Conservation (phyloP, 2,113 vertebrate species). For the Parus major region DNA sequence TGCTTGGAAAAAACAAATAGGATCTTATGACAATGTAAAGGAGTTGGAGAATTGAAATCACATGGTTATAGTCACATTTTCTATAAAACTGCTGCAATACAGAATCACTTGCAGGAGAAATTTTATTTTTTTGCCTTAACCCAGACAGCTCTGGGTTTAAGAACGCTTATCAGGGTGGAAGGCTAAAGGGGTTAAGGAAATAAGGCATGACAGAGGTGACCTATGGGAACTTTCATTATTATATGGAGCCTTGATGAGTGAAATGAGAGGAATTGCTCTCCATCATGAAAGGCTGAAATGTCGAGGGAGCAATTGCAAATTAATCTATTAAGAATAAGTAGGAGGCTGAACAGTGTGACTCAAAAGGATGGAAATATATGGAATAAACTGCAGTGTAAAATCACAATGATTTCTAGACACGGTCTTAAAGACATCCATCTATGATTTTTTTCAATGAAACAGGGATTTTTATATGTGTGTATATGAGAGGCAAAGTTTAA, state of each 20-base stretch:
- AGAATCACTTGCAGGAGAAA: background rate
- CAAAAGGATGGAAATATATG: constrained; percentile 21
- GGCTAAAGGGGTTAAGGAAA: constrained; percentile 52
- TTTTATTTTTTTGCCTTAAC: constrained; percentile 29
- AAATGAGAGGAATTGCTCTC: constrained; percentile 52
- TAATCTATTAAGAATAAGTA: constrained; percentile 62
- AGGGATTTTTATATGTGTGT: background rate
- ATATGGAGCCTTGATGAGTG: constrained; percentile 43
- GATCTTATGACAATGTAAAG: background rate
- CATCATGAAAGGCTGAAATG: constrained; percentile 51
- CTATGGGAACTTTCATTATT: constrained; percentile 47
- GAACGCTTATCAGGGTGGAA: background rate
- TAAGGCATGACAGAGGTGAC: background rate
- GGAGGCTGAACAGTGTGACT: constrained; percentile 1
- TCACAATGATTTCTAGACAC: background rate
- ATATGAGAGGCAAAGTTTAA: background rate
- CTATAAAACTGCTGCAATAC: background rate
- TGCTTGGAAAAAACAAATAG: background rate
- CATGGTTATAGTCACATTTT: background rate
- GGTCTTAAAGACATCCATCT: background rate
- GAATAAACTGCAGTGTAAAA: constrained; percentile 7
- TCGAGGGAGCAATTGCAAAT: constrained; percentile 45
- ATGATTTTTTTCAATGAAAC: background rate
- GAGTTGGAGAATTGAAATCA: background rate
- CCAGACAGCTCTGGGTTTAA: background rate